These are phyloP conservation scores for Sebastiscus albofasciatus DNA, from an alignment of 2,797 vertebrate species.

Conservation along the genomic window DNA sequence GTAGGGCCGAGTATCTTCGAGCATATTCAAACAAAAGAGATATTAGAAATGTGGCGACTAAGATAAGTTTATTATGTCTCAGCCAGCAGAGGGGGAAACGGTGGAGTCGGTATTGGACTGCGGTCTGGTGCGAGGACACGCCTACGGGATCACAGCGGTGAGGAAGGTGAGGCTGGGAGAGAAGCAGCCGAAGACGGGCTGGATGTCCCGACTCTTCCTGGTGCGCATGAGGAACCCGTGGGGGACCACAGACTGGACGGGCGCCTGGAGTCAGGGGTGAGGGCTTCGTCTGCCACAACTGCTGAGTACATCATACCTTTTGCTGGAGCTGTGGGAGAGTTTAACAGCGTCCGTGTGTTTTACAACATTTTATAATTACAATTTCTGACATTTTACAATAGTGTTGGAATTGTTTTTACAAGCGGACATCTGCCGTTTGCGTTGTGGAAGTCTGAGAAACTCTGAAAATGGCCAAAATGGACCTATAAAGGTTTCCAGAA, in stretches of 20 bases:
- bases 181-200: slow-evolving; percentile 42
- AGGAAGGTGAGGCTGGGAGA: slow-evolving; percentile 75
- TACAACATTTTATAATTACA: slow-evolving; percentile 48
- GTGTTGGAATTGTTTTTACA: slow-evolving; percentile 44
- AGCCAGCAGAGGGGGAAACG: slow-evolving; percentile 83
- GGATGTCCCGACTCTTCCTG: slow-evolving; percentile 74
- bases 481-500: slow-evolving; percentile 54
- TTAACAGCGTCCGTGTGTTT: slow-evolving; percentile 40
- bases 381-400: slow-evolving; percentile 57
- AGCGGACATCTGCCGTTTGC: slow-evolving; percentile 50
- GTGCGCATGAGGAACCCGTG: slow-evolving; percentile 88
- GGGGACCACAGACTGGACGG: slow-evolving; percentile 87
- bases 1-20: slow-evolving; percentile 43
- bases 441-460: slow-evolving; percentile 50
- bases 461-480: slow-evolving; percentile 46
- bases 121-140: slow-evolving; percentile 86
- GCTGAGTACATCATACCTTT: slow-evolving; percentile 24
- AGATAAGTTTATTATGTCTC: background rate
- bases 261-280: slow-evolving; percentile 87
- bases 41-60: background rate
- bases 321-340: slow-evolving; percentile 43
- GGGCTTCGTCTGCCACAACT: slow-evolving; percentile 31
- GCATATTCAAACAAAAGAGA: background rate
- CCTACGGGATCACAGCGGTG: slow-evolving; percentile 85
- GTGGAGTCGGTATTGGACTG: slow-evolving; percentile 85